Conservation (phyloP, 2,888 invertebrate genomes). For the Eudemis profundana region DNA sequence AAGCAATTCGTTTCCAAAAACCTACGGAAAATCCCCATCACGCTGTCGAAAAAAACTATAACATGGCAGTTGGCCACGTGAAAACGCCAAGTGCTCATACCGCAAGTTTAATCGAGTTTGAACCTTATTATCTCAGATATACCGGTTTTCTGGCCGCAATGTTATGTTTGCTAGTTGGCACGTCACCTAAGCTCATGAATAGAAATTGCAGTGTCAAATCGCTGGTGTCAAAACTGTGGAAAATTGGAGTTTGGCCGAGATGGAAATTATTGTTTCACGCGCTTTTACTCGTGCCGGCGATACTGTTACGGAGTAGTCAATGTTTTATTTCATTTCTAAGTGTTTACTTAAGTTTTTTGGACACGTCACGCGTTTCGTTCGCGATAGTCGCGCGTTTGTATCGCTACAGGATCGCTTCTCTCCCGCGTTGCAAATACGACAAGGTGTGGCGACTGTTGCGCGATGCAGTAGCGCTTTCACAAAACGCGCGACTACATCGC, state of each 20-base stretch:
- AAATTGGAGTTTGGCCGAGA: conserved; percentile 37
- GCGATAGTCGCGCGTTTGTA: too few relatives aligned
- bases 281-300: conserved; percentile 10
- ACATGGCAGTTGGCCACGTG: conserved; percentile 34
- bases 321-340: not conserved
- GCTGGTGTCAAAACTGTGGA: conserved; percentile 43
- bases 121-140: not conserved
- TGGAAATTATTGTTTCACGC: conserved; percentile 37
- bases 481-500: too few relatives aligned
- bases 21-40: conserved; percentile 36
- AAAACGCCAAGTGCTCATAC: not conserved
- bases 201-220: conserved; percentile 44
- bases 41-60: conserved; percentile 39
- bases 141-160: conserved; percentile 1
- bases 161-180: conserved; percentile 29
- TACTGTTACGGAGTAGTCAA: not conserved
- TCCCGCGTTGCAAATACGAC: too few relatives aligned
- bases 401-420: too few relatives aligned
- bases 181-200: conserved; percentile 44
- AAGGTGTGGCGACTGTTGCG: too few relatives aligned
- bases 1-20: conserved; percentile 40
- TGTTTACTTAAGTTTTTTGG: too few relatives aligned
- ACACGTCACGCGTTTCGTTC: too few relatives aligned
- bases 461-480: too few relatives aligned
- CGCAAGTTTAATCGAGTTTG: not conserved